Evolutionary conservation across 2,113 vertebrate genomes (phyloP).

Genomic region (Asarcornis scutulata): DNA sequence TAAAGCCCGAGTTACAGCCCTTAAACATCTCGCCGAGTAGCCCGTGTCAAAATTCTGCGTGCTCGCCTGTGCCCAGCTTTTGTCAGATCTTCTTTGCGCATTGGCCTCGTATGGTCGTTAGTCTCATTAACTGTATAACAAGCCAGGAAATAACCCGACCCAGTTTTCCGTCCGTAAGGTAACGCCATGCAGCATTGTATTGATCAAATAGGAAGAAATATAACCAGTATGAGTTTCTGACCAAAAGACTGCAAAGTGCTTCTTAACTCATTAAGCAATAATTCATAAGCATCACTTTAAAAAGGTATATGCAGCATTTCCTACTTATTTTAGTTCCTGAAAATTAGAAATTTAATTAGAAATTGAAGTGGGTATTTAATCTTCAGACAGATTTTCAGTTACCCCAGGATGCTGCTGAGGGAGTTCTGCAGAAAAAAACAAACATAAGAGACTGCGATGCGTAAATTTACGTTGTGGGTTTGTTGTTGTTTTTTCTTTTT

Average conservation of each 20-base stretch:
- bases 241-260: not conserved
- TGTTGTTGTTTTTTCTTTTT: not conserved
- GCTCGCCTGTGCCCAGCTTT: not conserved
- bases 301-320: not conserved
- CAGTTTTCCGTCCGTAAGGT: not conserved
- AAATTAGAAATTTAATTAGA: not conserved
- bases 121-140: not conserved
- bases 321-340: conserved; percentile 28
- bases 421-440: not conserved
- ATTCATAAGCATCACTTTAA: not conserved
- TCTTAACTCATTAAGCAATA: not conserved
- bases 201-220: not conserved
- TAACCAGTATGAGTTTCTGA: not conserved
- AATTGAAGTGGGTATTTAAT: not conserved
- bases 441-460: not conserved
- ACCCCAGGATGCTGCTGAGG: not conserved
- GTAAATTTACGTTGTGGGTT: not conserved
- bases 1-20: not conserved
- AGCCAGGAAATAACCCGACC: not conserved
- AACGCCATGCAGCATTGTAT: rapidly evolving
- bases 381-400: not conserved
- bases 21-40: not conserved
- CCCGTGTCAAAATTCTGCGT: not conserved
- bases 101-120: not conserved
- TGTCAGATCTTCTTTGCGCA: not conserved